Evolutionary conservation across 2,797 vertebrate genomes (phyloP), one percentile per base, ranked within the genome.

Genomic region (Liparis tanakae): DNA sequence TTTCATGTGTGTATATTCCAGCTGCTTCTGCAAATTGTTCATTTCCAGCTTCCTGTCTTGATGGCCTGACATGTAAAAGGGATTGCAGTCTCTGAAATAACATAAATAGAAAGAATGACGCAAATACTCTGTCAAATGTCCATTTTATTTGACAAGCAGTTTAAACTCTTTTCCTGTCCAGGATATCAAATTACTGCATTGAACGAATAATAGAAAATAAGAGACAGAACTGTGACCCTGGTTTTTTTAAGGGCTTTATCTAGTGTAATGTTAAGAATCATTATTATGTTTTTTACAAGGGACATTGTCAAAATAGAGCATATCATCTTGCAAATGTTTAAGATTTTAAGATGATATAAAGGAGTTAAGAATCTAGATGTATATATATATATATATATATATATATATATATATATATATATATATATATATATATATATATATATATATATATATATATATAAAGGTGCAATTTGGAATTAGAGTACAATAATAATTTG

Each of bases 21-120:
- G 76, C 84, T 83, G 77, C 70, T 51, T 74, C 48, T 70, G 85
- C 54, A 85, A 74, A 87, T 84, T 80, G 78, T 88, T 79, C 74
- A 85, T 89, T 88, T 85, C 72, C 77, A 85, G 84, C 84, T 88
- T 87, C 85, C 87, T 87, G 85, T 78, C 85, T 83, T 74, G 61
- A 84, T 76, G 61, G 65, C 60, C 66, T 81, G 67, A 88, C 80
- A 85, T 83, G 72, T 72, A 86, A 51, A 75, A 78, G 57, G 80
- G 78, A 86, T 86, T 86, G 72, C 72, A 77, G 79, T 50, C 65
- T 85, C 70, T 74, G 61, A 86, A 84, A 83, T 75, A 69, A 84
- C 84, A 88, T 79, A 91, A 91, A 91, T 91, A 92, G 85, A 79
- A 84, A 50, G 71, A 87, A 69, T 93, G 91, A 93, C 89, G 89